These are phyloP conservation scores for Acanthosepion esculentum DNA, from an alignment of 2,888 invertebrate species.

Conservation along the genomic window DNA sequence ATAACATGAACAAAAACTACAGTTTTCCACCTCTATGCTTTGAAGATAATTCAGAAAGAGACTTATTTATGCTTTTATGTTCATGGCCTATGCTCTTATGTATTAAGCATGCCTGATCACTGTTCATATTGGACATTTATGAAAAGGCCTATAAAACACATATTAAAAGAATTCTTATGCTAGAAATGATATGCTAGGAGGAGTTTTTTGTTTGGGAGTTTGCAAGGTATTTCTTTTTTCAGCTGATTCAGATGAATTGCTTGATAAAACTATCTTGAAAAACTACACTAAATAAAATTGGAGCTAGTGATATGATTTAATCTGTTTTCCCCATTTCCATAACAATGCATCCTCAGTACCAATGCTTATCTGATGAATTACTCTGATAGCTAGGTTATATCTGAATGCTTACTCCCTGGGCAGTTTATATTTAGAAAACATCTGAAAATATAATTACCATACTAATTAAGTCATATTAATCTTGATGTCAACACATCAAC, in stretches of 20 bases:
- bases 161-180: not conserved
- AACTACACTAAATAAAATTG: not conserved
- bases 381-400: not conserved
- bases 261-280: not conserved
- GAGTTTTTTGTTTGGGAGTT: not conserved
- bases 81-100: not conserved
- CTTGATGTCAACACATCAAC: conserved; percentile 23
- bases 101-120: not conserved
- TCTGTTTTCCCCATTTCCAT: not conserved
- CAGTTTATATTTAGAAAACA: conserved; percentile 14
- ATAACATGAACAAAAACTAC: not conserved
- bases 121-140: not conserved
- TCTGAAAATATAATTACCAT: conserved; percentile 13
- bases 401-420: conserved; percentile 6
- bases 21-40: not conserved
- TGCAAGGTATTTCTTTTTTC: not conserved
- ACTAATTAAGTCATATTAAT: conserved; percentile 22
- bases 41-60: not conserved
- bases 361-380: conserved; percentile 18
- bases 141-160: not conserved
- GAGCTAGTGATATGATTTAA: conserved; percentile 15
- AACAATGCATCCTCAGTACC: not conserved
- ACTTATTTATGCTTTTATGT: not conserved
- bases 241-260: conserved; percentile 33
- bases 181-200: not conserved